Conservation (phyloP, 2,113 vertebrate genomes). For the Eira barbara region DNA sequence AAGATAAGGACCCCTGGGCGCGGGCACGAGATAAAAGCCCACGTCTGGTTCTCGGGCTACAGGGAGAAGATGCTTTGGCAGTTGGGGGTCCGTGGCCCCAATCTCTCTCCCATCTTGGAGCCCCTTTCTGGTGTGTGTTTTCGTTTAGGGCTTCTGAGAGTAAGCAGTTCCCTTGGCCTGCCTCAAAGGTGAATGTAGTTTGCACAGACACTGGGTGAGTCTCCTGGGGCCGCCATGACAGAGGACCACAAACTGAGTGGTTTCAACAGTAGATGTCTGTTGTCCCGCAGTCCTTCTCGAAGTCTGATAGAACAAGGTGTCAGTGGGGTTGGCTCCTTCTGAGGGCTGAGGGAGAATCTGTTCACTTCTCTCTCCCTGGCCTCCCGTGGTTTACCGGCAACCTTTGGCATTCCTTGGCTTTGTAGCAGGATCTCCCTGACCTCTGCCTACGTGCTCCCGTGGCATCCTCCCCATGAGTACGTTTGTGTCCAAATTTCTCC, state of each 20-base stretch:
- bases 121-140: not conserved
- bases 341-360: too few relatives aligned
- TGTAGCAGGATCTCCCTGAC: rapidly evolving
- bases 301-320: not conserved
- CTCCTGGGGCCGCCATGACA: not conserved
- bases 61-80: conserved; percentile 45
- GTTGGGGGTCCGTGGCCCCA: not conserved
- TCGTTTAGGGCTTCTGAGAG: rapidly evolving
- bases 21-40: conserved; percentile 3
- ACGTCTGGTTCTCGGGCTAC: conserved; percentile 45
- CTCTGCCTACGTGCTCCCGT: not conserved
- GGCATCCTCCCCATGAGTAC: not conserved
- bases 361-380: not conserved
- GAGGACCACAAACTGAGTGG: rapidly evolving
- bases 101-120: not conserved
- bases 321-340: not conserved
- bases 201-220: too few relatives aligned
- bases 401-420: not conserved
- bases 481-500: not conserved
- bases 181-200: not conserved
- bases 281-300: not conserved
- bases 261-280: too few relatives aligned
- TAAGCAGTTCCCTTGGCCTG: not conserved
- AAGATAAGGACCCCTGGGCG: not conserved
- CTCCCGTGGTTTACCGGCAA: not conserved